These are phyloP conservation scores for Himalopsyche phryganea DNA, from an alignment of 1,140 invertebrate species.

Conservation along the genomic window DNA sequence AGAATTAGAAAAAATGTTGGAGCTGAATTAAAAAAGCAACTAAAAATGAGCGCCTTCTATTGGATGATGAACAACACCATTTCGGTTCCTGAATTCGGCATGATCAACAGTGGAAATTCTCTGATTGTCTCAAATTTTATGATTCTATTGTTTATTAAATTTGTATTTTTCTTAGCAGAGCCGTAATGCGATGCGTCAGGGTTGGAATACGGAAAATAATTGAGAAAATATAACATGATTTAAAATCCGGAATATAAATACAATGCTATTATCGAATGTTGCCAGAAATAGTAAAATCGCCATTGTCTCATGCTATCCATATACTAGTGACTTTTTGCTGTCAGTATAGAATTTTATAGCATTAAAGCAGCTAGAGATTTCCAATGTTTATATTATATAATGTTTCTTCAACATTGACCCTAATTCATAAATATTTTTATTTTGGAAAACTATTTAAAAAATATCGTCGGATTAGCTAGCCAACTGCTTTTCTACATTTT, in stretches of 20 bases:
- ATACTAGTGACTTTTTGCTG: too few species aligned
- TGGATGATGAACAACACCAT: conserved; percentile 80
- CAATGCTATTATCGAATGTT: neutral
- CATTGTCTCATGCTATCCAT: too few species aligned
- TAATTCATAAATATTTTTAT: too few species aligned
- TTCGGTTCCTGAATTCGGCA: conserved; percentile 61
- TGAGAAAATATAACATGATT: neutral
- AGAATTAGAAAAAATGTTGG: conserved; percentile 68
- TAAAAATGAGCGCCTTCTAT: conserved; percentile 65
- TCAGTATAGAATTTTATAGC: too few species aligned
- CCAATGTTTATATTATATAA: too few species aligned
- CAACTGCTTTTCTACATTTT: too few species aligned
- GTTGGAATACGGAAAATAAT: neutral
- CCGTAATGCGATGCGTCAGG: neutral
- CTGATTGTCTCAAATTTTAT: neutral
- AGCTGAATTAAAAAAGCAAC: conserved; percentile 64
- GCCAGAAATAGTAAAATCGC: too few species aligned
- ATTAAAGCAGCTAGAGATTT: too few species aligned
- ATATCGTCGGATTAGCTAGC: too few species aligned
- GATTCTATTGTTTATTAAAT: neutral
- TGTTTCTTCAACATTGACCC: too few species aligned
- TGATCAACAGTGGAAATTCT: conserved; percentile 53
- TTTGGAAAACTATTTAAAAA: too few species aligned
- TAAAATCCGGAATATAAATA: neutral
- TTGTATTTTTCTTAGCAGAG: neutral